Base-by-base conservation (phyloP, 1,140 invertebrate species). In the Magallana angulata region DNA sequence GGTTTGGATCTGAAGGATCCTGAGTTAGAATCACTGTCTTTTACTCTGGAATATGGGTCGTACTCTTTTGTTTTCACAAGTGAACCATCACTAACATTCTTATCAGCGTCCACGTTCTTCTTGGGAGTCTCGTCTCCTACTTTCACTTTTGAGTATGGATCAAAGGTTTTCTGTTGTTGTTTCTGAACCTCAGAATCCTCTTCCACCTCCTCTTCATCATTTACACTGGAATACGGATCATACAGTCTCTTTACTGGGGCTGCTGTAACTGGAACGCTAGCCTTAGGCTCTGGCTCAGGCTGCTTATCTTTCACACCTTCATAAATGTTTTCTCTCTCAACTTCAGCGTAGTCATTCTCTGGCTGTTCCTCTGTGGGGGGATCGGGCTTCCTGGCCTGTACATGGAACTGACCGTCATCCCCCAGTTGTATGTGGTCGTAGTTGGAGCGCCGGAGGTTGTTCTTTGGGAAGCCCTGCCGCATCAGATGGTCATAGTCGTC, bases 401-500 rank as follows among this genome's bases (percentile, higher is more conserved):
- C 88, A 88, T 80, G 85, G 16, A 86, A 62, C 5, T 82, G 58
- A 4, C 85, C 87, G 36, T 88, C 76, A 0, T 88, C 60, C 12
- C 85, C 84, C 1, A 91, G 59, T 1, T 76, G 86, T 60, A 91
- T 86, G 81, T 91, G 91, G 60, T 91, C 91, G 82, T 91, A 91
- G 62, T 91, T 91, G 16, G 85, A 87, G 14, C 64, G 59, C 14
- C 85, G 57, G 8, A 84, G 57, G 2, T 68, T 87, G 4, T n/a
- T 36, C 64, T 16, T 83, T 4, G 80, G 81, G 16, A 64, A 84
- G 57, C 64, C 87, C 18, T 82, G 24, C 1, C 87, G 86, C 16
- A 64, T 86, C 14, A 92, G 87, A 89, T 92, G 92, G 59, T 92
- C 92, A 58, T 92, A 92, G 56, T 90, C 91, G 57, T 90, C 85